Percentiles rank a stretch among this genome's conserved stretches.
Evolutionary conservation across 1,140 invertebrate genomes (phyloP).

Genomic region (Cataglyphis hispanica): DNA sequence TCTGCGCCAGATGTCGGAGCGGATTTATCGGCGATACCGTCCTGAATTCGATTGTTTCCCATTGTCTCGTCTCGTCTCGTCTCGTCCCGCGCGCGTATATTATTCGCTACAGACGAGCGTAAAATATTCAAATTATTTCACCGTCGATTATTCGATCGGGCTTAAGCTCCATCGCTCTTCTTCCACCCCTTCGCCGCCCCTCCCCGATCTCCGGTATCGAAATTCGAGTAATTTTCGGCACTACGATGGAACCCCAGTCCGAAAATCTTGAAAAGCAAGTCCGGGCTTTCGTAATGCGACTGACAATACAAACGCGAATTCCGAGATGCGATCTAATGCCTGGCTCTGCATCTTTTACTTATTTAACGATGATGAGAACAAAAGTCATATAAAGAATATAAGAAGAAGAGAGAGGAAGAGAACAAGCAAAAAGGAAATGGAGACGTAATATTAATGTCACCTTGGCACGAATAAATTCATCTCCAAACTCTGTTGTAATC

Average conservation of each 20-base stretch:
- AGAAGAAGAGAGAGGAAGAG: constrained; percentile 39
- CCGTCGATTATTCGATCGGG: constrained; percentile 1
- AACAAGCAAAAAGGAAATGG: constrained; percentile 2
- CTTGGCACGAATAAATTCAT: constrained; percentile 13
- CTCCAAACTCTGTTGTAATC: background rate
- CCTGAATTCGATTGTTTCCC: constrained; percentile 56
- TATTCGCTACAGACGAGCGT: constrained; percentile 33
- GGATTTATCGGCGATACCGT: constrained; percentile 50
- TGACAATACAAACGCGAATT: background rate
- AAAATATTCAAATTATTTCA: constrained; percentile 58
- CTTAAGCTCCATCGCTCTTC: background rate
- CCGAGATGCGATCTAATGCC: background rate
- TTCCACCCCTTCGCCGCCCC: background rate
- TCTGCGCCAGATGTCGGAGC: constrained; percentile 25
- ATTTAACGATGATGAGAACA: constrained; percentile 27
- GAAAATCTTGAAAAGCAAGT: constrained; percentile 38
- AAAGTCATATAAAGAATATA: background rate
- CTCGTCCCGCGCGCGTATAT: background rate
- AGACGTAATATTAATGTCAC: constrained; percentile 4
- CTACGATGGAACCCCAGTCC: background rate
- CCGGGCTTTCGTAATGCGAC: constrained; percentile 45
- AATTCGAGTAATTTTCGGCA: constrained; percentile 49
- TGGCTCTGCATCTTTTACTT: constrained; percentile 9
- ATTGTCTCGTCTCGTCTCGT: background rate
- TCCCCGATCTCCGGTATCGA: background rate